Evolutionary conservation across 2,888 invertebrate genomes (phyloP), one percentile per base, ranked within the genome.

Genomic region (Apodemia zela): DNA sequence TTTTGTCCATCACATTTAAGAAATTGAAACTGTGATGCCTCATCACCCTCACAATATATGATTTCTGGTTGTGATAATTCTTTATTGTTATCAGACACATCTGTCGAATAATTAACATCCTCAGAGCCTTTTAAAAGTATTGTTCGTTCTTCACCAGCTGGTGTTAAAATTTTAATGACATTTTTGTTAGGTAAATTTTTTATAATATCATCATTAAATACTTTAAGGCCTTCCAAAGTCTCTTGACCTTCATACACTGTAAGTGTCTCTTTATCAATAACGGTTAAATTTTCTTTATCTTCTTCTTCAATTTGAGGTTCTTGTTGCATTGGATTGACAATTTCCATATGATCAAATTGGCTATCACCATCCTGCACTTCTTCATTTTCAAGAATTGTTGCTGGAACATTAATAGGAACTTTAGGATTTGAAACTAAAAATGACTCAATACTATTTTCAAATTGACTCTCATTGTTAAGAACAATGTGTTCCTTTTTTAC

Each of bases 1-100:
- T 92, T 90, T 1, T 86, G 85, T 0, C 86, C 89, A 67, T 91
- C 89, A 73, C 85, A 88, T 69, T 90, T 91, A 0, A 92, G 68
- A 58, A 91, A 86, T 73, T 90, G 87, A 62, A 86, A 86, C 65
- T 90, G 88, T 11, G 87, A 86, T 35, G 82, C 66, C 10, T 89
- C 89, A 69, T 90, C 89, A 7, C 86, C 88, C 73, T 90, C 88
- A 71, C 85, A 89, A 42, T 89, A 82, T 61, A 92, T 87, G 0
- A 92, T 87, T 71, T 92, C 85, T 68, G 86, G 83, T 49, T 85
- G 80, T 29, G 77, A 71, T 66, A 80, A 73, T 1, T 73, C 74
- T 18, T 87, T 85, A 0, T 77, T 84, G 63, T 84, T 84, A 29
- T 74, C 76, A 65, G 77, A 79, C 11, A 79, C 68, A 1, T 82